Base-by-base conservation (phyloP, 2,888 invertebrate species). In the Mythimna ferrago region DNA sequence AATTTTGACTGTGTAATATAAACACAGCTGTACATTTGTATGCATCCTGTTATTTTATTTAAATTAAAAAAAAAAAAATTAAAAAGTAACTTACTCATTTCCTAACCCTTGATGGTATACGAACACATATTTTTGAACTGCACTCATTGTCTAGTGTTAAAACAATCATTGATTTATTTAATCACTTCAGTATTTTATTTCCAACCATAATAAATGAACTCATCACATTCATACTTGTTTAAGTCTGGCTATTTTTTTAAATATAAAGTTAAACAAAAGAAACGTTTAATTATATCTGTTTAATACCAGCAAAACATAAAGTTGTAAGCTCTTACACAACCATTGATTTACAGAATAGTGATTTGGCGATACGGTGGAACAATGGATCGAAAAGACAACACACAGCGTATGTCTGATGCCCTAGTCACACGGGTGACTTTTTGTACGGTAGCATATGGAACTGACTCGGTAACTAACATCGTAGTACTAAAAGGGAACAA, bases 271-370 rank as follows among this genome's bases (percentile, higher is more conserved):
- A 16, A 48, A 48, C 14, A 16, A 16, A 16, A 16, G 16, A 19
- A 48, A 48, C 16, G 16, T 48, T 48, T 48, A 16, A 48, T 48
- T 48, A 48, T 2, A 48, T 6, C 6, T 6, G 6, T 48, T 19
- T 57, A 53, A 63, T 63, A 56, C 21, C 62, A 60, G 72, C 65
- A 77, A 48, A 70, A 69, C 57, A 26, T 64, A 76, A 71, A 57
- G 35, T 83, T 61, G 76, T 58, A n/a, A 14, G 21, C n/a, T 16
- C 21, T 83, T 77, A 58, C 77, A 32, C 63, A 81, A 86, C 73
- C 81, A 81, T 83, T 85, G 83, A 86, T 86, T 82, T 84, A 84
- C 72, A 63, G 73, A 61, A 73, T 67, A 67, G 71, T 66, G 80
- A 84, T 82, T 74, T 72, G 58, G 41, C 58, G 85, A 85, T 86